Evolutionary conservation across 2,113 vertebrate genomes (phyloP).

Genomic region (Mystacornis crossleyi): DNA sequence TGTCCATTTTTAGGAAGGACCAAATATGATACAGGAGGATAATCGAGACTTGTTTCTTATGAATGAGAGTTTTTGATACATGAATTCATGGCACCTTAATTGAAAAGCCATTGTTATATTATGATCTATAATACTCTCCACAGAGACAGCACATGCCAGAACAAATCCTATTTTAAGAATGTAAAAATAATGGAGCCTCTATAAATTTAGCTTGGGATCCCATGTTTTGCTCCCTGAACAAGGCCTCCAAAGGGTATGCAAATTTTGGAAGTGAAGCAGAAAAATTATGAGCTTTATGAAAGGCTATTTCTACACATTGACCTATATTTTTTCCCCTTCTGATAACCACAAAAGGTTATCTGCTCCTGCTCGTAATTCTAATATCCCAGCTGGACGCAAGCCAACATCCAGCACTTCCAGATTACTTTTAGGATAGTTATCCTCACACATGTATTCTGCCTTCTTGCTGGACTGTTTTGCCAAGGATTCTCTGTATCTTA

Average conservation of each 20-base stretch:
- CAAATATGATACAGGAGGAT: background rate
- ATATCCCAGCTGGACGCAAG: background rate
- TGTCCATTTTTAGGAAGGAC: background rate
- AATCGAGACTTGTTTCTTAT: background rate
- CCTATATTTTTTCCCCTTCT: background rate
- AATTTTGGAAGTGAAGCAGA: background rate
- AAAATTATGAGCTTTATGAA: background rate
- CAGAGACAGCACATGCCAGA: background rate
- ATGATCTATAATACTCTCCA: background rate
- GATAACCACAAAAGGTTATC: background rate
- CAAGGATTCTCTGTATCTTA: slow-evolving; percentile 20
- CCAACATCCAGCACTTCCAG: background rate
- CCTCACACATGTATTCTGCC: background rate
- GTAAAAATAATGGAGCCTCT: background rate
- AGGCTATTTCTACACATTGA: background rate
- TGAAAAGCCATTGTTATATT: background rate
- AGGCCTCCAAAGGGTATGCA: background rate
- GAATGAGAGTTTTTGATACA: background rate
- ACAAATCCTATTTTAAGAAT: background rate
- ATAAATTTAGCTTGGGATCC: background rate
- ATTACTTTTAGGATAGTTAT: background rate
- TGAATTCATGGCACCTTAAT: background rate
- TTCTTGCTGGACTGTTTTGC: background rate
- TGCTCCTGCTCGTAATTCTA: background rate
- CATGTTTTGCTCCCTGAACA: background rate